Conservation (phyloP, 2,113 vertebrate species). For the Casuarius casuarius region DNA sequence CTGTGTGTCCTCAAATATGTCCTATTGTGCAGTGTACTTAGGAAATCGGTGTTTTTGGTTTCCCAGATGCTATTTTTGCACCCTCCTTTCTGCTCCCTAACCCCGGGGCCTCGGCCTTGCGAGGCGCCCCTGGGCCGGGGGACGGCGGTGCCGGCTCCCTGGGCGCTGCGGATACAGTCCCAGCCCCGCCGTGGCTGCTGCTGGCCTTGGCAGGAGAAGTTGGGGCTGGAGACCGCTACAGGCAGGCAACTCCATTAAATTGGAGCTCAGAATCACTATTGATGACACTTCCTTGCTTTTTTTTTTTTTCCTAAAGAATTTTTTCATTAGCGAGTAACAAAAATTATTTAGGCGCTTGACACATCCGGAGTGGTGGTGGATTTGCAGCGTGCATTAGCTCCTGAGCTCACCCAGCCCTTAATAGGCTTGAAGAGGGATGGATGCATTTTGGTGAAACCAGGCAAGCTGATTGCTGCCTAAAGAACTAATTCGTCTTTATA, state of each 20-base stretch:
- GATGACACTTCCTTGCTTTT: background rate
- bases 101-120: no score
- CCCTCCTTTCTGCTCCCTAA: background rate
- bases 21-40: background rate
- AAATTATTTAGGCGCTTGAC: slow-evolving; percentile 67
- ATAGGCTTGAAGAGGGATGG: slow-evolving; percentile 76
- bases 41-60: no score
- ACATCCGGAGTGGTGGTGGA: slow-evolving; percentile 44
- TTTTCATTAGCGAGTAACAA: slow-evolving; percentile 73
- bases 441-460: slow-evolving; percentile 67
- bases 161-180: no score
- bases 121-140: no score
- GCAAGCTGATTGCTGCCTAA: slow-evolving; percentile 73
- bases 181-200: background rate
- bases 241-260: slow-evolving; percentile 63
- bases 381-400: slow-evolving; percentile 68
- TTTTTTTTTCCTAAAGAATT: slow-evolving; percentile 37
- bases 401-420: slow-evolving; percentile 64
- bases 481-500: slow-evolving; percentile 76
- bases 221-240: slow-evolving; percentile 61
- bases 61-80: background rate
- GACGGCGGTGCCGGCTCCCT: no score
- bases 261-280: slow-evolving; percentile 58
- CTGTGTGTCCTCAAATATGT: background rate
- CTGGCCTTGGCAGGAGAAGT: slow-evolving; percentile 67